phyloP scores from a whole-genome alignment of 2,888 invertebrate species.

The Apodemia mormo region DNA sequence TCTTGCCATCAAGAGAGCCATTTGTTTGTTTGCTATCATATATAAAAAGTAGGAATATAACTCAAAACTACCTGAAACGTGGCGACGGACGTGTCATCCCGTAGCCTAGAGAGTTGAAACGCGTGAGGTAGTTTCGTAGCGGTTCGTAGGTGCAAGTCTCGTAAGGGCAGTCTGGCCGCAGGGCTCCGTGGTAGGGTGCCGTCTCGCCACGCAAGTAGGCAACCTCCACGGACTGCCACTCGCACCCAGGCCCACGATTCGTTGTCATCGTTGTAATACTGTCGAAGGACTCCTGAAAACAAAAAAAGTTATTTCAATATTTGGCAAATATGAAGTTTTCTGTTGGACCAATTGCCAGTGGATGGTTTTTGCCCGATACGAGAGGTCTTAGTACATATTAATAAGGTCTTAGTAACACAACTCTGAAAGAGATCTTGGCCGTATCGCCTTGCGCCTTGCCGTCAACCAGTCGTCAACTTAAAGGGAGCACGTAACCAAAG shows the following conservation, averaged over 20 bases:
- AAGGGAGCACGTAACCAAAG: too few relatives aligned
- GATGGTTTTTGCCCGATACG: too few relatives aligned
- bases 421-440: too few relatives aligned
- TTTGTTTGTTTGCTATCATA: too few relatives aligned
- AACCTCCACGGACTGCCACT: constrained; percentile 67
- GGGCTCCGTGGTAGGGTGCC: constrained; percentile 71
- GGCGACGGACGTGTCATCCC: constrained; percentile 73
- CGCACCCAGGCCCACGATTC: constrained; percentile 73
- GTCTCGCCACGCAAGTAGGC: constrained; percentile 74
- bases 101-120: constrained; percentile 72
- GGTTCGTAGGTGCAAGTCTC: constrained; percentile 66
- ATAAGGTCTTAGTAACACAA: too few relatives aligned
- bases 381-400: too few relatives aligned
- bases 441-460: too few relatives aligned
- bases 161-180: constrained; percentile 66
- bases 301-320: constrained; percentile 24
- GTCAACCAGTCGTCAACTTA: too few relatives aligned
- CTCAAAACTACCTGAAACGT: constrained; percentile 65
- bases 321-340: too few relatives aligned
- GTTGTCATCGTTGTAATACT: constrained; percentile 69
- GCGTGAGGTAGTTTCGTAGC: constrained; percentile 65
- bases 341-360: too few relatives aligned
- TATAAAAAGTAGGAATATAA: too few relatives aligned
- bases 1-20: too few relatives aligned
- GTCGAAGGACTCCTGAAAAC: constrained; percentile 66